These are phyloP conservation scores for Drosophila watanabei DNA, from an alignment of 1,140 invertebrate species.

Conservation along the genomic window DNA sequence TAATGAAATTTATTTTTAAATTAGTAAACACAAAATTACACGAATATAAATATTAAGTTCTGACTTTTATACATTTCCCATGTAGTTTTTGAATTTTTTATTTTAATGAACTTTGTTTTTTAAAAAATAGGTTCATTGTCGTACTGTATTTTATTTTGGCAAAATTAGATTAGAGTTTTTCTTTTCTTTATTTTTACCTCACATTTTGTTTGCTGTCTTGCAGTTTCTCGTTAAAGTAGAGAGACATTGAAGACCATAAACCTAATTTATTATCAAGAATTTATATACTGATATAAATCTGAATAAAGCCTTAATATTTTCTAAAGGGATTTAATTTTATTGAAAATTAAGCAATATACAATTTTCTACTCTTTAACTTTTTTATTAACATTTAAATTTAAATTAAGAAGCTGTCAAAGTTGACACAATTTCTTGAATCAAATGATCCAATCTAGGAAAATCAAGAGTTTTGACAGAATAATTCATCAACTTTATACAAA, in stretches of 20 bases:
- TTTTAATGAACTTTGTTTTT: too few species aligned
- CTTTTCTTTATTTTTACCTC: background rate
- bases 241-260: background rate
- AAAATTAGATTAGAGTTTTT: too few species aligned
- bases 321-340: background rate
- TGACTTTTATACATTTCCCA: too few species aligned
- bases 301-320: background rate
- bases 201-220: background rate
- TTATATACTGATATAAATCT: background rate
- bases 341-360: background rate
- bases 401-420: background rate
- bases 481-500: conserved; percentile 29
- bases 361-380: background rate
- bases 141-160: too few species aligned
- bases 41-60: too few species aligned
- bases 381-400: background rate
- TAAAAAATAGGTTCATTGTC: too few species aligned
- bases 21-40: too few species aligned
- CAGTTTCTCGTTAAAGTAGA: background rate
- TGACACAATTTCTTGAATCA: conserved; percentile 8
- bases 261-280: background rate
- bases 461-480: conserved; percentile 25
- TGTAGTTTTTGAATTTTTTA: too few species aligned
- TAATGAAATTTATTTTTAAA: too few species aligned
- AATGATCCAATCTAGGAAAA: conserved; percentile 5